phyloP scores from a whole-genome alignment of 2,888 invertebrate genomes.

The Xylophagus ater region DNA sequence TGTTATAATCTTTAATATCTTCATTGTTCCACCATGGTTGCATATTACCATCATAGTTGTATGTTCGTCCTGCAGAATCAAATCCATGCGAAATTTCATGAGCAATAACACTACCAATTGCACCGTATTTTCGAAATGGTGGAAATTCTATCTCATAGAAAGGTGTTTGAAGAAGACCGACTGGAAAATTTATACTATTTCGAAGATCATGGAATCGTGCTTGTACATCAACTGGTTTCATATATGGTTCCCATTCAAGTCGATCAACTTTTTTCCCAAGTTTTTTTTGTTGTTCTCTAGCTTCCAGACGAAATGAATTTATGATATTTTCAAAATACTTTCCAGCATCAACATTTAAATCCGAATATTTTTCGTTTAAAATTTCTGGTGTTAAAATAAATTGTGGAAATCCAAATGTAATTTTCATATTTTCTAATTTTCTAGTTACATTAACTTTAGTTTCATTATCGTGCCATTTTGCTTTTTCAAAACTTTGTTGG shows the following conservation, averaged over 20 bases:
- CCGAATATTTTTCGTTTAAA: constrained; percentile 2
- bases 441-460: not conserved
- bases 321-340: constrained; percentile 5
- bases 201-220: constrained; percentile 3
- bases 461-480: constrained; percentile 1
- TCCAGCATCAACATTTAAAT: not conserved
- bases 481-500: not conserved
- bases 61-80: constrained; percentile 3
- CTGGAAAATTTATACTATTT: constrained; percentile 5
- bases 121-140: constrained; percentile 5
- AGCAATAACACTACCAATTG: constrained; percentile 6
- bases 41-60: constrained; percentile 5
- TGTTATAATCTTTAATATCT: not conserved
- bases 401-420: too few relatives aligned
- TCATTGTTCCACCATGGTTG: constrained; percentile 5
- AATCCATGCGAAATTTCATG: constrained; percentile 9
- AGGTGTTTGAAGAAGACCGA: constrained; percentile 4
- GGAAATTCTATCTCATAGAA: not conserved
- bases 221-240: constrained; percentile 5
- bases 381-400: too few relatives aligned
- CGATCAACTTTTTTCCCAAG: not conserved
- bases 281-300: constrained; percentile 1
- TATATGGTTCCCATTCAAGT: not conserved
- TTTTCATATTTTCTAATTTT: too few relatives aligned
- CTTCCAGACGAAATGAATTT: not conserved